Evolutionary conservation across 2,113 vertebrate species (phyloP).

Genomic region (Lamprotornis superbus): DNA sequence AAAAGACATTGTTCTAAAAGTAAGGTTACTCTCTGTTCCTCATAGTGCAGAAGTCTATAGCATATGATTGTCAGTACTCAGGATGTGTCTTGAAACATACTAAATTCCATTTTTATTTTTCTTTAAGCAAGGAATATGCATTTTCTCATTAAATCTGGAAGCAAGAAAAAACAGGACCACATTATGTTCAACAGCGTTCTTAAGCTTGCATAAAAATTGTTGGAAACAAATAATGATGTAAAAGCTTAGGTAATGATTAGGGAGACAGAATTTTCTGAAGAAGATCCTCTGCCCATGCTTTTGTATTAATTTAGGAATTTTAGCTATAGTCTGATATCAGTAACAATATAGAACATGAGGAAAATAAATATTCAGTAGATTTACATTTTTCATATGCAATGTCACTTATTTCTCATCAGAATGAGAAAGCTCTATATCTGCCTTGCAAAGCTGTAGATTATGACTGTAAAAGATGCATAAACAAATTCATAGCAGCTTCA

Average conservation of each 20-base stretch:
- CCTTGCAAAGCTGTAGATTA: not conserved
- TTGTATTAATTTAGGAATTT: not conserved
- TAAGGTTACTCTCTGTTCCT: not conserved
- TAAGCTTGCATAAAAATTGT: not conserved
- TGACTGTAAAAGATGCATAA: not conserved
- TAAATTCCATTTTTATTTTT: not conserved
- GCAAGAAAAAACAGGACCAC: not conserved
- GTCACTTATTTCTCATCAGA: not conserved
- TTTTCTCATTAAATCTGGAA: not conserved
- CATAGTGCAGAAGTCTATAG: not conserved
- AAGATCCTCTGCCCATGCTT: not conserved
- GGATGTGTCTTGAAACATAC: not conserved
- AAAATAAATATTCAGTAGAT: constrained; percentile 16
- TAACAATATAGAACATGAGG: not conserved
- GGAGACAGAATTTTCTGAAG: not conserved
- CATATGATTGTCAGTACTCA: not conserved
- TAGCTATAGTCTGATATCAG: not conserved
- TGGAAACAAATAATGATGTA: not conserved
- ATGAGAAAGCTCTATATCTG: not conserved
- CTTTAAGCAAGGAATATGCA: not conserved
- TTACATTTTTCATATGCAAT: constrained; percentile 1
- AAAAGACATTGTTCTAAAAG: not conserved
- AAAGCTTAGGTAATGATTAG: not conserved
- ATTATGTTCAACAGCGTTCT: not conserved
- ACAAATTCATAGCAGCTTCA: not conserved